Base-by-base conservation (phyloP, 2,888 invertebrate genomes). In the Harpalus rubripes region DNA sequence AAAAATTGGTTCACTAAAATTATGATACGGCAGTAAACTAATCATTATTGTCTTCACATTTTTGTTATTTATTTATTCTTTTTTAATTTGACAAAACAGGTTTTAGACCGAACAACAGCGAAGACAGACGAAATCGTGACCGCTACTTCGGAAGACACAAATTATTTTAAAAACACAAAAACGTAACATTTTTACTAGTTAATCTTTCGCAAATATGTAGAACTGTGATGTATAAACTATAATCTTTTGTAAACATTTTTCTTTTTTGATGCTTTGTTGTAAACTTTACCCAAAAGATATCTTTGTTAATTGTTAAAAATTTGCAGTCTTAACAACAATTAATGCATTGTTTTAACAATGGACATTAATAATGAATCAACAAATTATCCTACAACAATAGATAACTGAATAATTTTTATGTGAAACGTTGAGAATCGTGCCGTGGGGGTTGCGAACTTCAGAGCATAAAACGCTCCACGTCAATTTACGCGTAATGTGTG, bases 1-100 rank as follows among this genome's bases (percentile, higher is more conserved):
- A 84, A 84, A 85, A 79, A 80, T 68, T 85, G 72, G 85, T 80
- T 80, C 85, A 85, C 85, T 80, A 72, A 85, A 80, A 80, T 79
- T 85, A 65, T 85, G 80, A 80, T 80, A 80, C 85, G 80, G 72
- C 85, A 79, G 85, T 80, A 85, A 85, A 85, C 85, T 85, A 79
- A 85, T 85, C 80, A 85, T 85, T 85, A 85, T 85, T 85, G 85
- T 85, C 85, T 85, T 80, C 52, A 85, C 85, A 85, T 85, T 85
- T 85, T 84, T 85, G 72, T 80, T 80, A 85, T 85, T 85, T 85
- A 85, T 85, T 85, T 85, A 85, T 80, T 80, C 85, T 85, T 85
- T 84, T 85, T 85, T 84, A 84, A 84, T 84, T 85, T 85, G 85
- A 80, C 85, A 79, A 84, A 85, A 85, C 85, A 85, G 85, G 85